Evolutionary conservation across 2,888 invertebrate genomes (phyloP).

Genomic region (Ceramica pisi): DNA sequence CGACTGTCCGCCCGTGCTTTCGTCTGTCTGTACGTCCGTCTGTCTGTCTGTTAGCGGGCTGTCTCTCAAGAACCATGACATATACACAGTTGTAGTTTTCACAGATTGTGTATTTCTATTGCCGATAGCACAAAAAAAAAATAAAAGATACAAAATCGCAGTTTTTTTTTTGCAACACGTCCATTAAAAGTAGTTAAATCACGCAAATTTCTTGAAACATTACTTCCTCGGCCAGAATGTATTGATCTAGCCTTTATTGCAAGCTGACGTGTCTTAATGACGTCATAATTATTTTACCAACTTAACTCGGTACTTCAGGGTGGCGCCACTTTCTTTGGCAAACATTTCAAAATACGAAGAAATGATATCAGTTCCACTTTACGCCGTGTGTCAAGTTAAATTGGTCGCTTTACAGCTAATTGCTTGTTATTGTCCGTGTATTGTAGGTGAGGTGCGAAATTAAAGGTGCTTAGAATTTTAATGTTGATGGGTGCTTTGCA

Average conservation of each 20-base stretch:
- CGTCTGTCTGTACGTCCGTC: no score
- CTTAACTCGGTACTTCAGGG: background rate
- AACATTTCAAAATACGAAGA: background rate
- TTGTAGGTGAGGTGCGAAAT: constrained; percentile 51
- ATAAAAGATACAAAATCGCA: no score
- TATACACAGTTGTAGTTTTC: no score
- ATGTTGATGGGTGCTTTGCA: constrained; percentile 33
- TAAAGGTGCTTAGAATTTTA: constrained; percentile 29
- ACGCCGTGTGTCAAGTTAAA: background rate
- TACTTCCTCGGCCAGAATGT: constrained; percentile 6
- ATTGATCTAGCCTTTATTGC: constrained; percentile 52
- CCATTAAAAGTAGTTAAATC: constrained; percentile 2
- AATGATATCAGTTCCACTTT: background rate
- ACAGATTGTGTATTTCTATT: no score
- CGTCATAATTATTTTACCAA: constrained; percentile 27
- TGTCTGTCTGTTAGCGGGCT: no score
- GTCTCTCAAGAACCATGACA: no score
- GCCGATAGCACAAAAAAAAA: no score
- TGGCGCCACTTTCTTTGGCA: constrained; percentile 10
- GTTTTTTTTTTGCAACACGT: no score
- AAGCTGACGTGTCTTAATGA: constrained; percentile 40
- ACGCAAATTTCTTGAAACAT: constrained; percentile 1
- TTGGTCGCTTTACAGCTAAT: constrained; percentile 34
- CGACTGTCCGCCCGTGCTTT: no score
- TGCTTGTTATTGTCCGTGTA: constrained; percentile 49